phyloP scores from a whole-genome alignment of 2,113 vertebrate species.

The Cryptoleucopteryx plumbea region DNA sequence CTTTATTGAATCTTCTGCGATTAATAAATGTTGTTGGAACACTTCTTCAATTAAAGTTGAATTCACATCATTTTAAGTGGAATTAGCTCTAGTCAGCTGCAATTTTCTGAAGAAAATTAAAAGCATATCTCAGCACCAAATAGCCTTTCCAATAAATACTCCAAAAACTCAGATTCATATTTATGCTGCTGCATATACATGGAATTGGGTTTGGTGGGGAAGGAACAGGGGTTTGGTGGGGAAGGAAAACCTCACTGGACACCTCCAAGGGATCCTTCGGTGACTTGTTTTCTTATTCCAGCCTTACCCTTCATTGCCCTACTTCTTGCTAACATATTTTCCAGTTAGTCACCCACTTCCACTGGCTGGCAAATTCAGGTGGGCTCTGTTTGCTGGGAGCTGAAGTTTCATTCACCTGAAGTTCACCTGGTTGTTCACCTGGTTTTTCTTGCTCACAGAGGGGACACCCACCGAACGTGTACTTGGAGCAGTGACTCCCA shows the following conservation, averaged over 20 bases:
- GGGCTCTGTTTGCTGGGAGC: background rate
- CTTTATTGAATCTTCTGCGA: background rate
- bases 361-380: background rate
- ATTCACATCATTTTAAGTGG: background rate
- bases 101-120: background rate
- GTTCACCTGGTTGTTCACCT: background rate
- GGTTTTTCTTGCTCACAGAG: background rate
- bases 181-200: background rate
- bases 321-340: background rate
- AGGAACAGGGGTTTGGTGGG: background rate
- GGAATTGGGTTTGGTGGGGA: background rate
- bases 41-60: background rate
- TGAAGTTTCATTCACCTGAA: background rate
- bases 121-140: background rate
- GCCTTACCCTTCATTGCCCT: background rate
- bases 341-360: background rate
- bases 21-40: background rate
- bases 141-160: background rate
- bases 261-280: background rate
- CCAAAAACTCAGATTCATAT: background rate
- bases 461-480: background rate
- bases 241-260: background rate
- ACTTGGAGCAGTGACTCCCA: background rate
- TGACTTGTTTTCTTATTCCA: background rate
- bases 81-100: background rate